Evolutionary conservation across 2,888 invertebrate species (phyloP).

Genomic region (Atherix ibis): DNA sequence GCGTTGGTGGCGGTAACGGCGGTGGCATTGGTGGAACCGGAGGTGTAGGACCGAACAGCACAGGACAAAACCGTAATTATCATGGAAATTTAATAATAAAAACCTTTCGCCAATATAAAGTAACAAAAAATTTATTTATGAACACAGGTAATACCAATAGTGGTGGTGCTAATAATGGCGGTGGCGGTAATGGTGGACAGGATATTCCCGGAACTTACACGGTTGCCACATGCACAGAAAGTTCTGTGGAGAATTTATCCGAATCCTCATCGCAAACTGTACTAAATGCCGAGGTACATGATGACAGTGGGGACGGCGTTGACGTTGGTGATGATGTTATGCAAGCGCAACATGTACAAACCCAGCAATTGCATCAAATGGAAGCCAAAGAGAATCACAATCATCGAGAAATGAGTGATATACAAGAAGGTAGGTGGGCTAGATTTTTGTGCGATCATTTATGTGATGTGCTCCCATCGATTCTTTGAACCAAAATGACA

Average conservation of each 20-base stretch:
- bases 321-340: no score
- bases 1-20: no score
- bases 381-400: slow-evolving; percentile 12
- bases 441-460: no score
- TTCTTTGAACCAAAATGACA: no score
- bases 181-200: neutral
- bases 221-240: slow-evolving; percentile 8
- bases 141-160: no score
- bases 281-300: slow-evolving; percentile 9
- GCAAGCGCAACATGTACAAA: no score
- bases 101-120: neutral
- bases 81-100: neutral
- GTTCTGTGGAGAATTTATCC: slow-evolving; percentile 17
- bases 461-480: no score
- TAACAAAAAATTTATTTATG: no score
- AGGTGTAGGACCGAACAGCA: no score
- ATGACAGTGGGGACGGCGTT: slow-evolving; percentile 6
- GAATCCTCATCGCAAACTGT: slow-evolving; percentile 20
- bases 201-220: neutral
- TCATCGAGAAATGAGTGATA: slow-evolving; percentile 15
- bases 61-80: no score
- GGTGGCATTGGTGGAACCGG: no score
- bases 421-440: slow-evolving; percentile 13
- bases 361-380: slow-evolving; percentile 3
- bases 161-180: neutral